Percentiles rank a stretch among this genome's conserved stretches.
phyloP scores from a whole-genome alignment of 2,797 vertebrate species.

The Vireo griseus region DNA sequence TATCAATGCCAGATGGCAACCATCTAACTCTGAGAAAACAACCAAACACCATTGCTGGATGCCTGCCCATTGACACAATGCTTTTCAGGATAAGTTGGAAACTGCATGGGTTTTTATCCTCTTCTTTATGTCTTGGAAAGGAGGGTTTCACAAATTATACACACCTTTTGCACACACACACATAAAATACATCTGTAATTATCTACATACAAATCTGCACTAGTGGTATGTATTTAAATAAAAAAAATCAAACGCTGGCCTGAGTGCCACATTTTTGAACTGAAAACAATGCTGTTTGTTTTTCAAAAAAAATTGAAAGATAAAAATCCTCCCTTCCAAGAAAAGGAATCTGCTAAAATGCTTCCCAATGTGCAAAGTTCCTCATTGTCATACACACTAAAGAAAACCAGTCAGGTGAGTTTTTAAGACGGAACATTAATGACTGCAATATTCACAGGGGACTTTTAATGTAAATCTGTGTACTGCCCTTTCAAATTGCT shows the following conservation, averaged over 20 bases:
- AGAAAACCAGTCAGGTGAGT: neutral
- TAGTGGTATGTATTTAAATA: neutral
- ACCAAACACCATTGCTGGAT: constrained; percentile 86
- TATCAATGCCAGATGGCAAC: constrained; percentile 86
- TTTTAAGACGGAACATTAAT: neutral
- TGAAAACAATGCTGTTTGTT: neutral
- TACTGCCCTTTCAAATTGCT: constrained; percentile 3
- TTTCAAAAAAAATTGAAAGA: neutral
- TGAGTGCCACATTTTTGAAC: neutral
- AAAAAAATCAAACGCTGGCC: neutral
- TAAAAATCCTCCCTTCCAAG: neutral
- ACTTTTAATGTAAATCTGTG: neutral
- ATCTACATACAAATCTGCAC: neutral
- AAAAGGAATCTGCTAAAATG: neutral
- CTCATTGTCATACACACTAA: neutral
- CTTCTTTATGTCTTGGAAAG: constrained; percentile 42
- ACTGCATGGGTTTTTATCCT: constrained; percentile 71
- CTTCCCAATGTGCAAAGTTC: neutral
- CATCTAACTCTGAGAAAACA: constrained; percentile 90
- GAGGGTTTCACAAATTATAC: neutral
- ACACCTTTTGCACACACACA: neutral
- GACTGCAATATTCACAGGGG: constrained; percentile 12
- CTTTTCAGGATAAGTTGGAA: constrained; percentile 81
- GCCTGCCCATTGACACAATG: constrained; percentile 82
- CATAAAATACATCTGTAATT: neutral